Percentiles rank a stretch among this genome's conserved stretches.
Conservation (phyloP, 23 tunicate species). For the Ascidia mentula region DNA sequence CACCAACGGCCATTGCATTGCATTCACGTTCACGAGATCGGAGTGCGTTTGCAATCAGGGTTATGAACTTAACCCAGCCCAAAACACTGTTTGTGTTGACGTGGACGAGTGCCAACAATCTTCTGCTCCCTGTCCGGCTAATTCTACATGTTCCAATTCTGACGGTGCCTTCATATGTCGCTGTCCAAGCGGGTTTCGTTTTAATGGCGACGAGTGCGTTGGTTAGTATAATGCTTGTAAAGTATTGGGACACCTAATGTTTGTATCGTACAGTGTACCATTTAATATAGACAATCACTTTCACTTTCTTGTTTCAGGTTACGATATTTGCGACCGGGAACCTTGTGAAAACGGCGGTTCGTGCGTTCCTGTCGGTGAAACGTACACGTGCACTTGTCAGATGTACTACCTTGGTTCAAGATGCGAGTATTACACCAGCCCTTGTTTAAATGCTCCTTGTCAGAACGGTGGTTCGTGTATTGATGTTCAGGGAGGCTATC, state of each 20-base stretch:
- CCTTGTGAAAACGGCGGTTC: not conserved
- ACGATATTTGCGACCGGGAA: not conserved
- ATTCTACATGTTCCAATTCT: not conserved
- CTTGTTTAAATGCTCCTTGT: not conserved
- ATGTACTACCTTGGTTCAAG: not conserved
- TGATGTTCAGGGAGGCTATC: not conserved
- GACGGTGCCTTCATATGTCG: not conserved
- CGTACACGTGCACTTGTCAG: not conserved
- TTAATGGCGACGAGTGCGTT: not conserved
- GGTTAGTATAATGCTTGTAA: not conserved
- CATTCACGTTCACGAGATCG: not conserved
- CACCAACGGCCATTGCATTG: not conserved
- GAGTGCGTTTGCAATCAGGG: not conserved
- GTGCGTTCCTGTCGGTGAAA: not conserved
- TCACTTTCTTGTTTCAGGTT: not conserved
- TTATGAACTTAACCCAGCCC: not conserved
- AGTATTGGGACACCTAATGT: too few species aligned
- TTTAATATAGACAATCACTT: too few species aligned
- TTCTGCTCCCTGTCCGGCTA: not conserved
- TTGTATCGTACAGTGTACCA: too few species aligned
- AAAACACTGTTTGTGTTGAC: not conserved
- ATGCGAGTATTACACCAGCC: not conserved
- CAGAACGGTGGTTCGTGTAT: not conserved
- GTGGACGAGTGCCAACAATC: not conserved
- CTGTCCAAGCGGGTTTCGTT: not conserved